Conservation (phyloP, 2,888 invertebrate species). For the Epirrhoe tristata region DNA sequence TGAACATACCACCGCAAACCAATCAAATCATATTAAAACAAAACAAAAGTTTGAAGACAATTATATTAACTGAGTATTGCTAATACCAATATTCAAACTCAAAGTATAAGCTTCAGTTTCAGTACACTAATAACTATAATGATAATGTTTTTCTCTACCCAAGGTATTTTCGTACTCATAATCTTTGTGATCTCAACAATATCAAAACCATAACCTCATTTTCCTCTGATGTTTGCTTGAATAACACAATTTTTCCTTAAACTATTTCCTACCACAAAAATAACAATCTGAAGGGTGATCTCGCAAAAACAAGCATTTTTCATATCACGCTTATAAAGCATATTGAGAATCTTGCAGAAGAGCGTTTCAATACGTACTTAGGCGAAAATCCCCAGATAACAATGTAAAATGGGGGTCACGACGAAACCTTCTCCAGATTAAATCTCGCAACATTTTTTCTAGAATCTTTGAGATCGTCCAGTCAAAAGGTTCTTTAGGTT, state of each 20-base stretch:
- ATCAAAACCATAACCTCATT: slow-evolving; percentile 5
- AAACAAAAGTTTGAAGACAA: neutral
- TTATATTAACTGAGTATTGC: too few species aligned
- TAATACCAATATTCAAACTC: too few species aligned
- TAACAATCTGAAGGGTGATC: slow-evolving; percentile 34
- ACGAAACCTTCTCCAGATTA: slow-evolving; percentile 37
- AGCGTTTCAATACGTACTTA: slow-evolving; percentile 42
- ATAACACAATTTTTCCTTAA: slow-evolving; percentile 30
- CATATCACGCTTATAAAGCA: slow-evolving; percentile 37
- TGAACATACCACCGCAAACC: too few species aligned
- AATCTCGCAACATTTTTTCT: slow-evolving; percentile 41
- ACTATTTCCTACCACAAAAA: slow-evolving; percentile 36
- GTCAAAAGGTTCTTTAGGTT: slow-evolving; percentile 16
- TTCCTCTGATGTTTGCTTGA: slow-evolving; percentile 6
- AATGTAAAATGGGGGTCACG: slow-evolving; percentile 40
- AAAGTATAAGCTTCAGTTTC: too few species aligned
- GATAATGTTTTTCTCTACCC: neutral
- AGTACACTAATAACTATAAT: too few species aligned
- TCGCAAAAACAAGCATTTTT: slow-evolving; percentile 42
- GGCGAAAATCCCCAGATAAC: slow-evolving; percentile 43
- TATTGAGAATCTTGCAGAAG: slow-evolving; percentile 34
- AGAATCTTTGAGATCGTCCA: slow-evolving; percentile 31
- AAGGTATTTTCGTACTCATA: neutral
- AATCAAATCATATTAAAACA: too few species aligned
- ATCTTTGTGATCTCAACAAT: neutral